These are phyloP conservation scores for Eulithis testata DNA, from an alignment of 2,888 invertebrate genomes.

Conservation along the genomic window DNA sequence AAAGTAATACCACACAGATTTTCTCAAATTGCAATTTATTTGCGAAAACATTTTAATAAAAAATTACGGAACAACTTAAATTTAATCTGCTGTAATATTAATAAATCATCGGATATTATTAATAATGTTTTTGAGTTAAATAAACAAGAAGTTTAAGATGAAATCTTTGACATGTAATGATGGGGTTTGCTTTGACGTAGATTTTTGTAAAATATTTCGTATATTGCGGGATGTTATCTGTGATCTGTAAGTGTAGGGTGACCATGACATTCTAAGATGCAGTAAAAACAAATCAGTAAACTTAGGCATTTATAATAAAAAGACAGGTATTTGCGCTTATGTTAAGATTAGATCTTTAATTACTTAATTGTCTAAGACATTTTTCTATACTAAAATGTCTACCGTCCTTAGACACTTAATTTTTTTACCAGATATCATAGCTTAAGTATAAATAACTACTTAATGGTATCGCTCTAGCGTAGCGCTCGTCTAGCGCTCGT, in stretches of 20 bases:
- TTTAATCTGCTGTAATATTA: conserved; percentile 21
- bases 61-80: conserved; percentile 17
- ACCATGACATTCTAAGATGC: conserved; percentile 12
- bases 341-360: too few species aligned
- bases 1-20: background rate
- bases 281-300: background rate
- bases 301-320: too few species aligned
- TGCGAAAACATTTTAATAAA: conserved; percentile 16
- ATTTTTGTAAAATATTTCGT: conserved; percentile 32
- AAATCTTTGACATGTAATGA: conserved; percentile 38
- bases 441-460: too few species aligned
- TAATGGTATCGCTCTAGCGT: too few species aligned
- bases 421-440: too few species aligned
- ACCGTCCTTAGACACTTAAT: too few species aligned
- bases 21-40: conserved; percentile 10
- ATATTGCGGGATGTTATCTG: conserved; percentile 38
- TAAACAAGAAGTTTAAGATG: conserved; percentile 38
- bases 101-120: conserved; percentile 33
- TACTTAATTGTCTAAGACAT: too few species aligned
- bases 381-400: too few species aligned
- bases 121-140: conserved; percentile 33
- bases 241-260: conserved; percentile 41
- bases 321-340: too few species aligned
- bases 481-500: too few species aligned
- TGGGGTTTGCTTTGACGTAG: conserved; percentile 27